Conservation (phyloP, 1,140 invertebrate species). For the Solenopsis invicta region DNA sequence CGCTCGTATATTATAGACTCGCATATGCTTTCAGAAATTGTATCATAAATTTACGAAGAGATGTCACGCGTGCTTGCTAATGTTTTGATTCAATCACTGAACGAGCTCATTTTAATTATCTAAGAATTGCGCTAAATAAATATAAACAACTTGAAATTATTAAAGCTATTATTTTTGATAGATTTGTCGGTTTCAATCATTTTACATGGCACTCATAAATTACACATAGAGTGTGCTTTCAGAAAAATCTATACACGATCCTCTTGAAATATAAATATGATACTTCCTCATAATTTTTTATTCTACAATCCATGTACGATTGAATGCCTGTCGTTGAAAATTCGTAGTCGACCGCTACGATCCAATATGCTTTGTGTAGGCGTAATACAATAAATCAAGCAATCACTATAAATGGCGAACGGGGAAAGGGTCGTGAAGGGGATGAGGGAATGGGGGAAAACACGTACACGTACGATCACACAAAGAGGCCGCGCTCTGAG, state of each 20-base stretch:
- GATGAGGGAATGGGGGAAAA: constrained; percentile 15
- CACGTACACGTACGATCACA: constrained; percentile 36
- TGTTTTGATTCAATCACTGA: background rate
- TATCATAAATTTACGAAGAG: constrained; percentile 9
- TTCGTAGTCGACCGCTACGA: constrained; percentile 20
- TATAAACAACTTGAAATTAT: background rate
- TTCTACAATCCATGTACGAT: constrained; percentile 14
- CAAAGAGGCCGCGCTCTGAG: constrained; percentile 36
- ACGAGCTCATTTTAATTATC: background rate
- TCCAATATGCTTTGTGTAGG: constrained; percentile 53
- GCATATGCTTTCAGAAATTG: background rate
- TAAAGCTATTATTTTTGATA: background rate
- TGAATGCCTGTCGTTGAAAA: constrained; percentile 41
- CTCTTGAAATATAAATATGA: background rate
- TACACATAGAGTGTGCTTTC: background rate
- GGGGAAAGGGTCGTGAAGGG: constrained; percentile 19
- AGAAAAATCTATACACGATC: background rate
- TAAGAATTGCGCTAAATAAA: background rate
- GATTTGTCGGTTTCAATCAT: background rate
- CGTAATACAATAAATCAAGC: constrained; percentile 67
- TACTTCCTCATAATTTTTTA: constrained; percentile 18
- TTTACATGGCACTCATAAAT: background rate
- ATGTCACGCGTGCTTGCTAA: background rate
- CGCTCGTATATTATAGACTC: constrained; percentile 3
- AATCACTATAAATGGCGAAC: constrained; percentile 56